Percentiles rank a stretch among this genome's conserved stretches.
Evolutionary conservation across 2,797 vertebrate genomes (phyloP).

Genomic region (Enteromius viviparus): DNA sequence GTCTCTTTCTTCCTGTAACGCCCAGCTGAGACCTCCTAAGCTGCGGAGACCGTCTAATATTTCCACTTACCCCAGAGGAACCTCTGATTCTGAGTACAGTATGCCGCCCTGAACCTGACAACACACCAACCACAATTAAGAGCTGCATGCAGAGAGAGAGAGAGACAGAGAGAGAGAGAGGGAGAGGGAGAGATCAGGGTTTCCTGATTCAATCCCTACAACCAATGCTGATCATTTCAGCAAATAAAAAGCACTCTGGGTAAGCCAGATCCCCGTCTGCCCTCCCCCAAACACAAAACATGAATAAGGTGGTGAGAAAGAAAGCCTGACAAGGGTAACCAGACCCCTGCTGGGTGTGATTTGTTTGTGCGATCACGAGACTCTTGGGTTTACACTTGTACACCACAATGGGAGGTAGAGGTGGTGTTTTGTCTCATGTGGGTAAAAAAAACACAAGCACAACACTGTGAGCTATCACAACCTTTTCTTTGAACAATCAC

Average conservation of each 20-base stretch:
- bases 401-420: conserved; percentile 43
- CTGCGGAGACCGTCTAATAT: conserved; percentile 76
- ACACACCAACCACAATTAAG: conserved; percentile 2
- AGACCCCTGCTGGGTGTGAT: conserved; percentile 40
- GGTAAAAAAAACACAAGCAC: conserved; percentile 63
- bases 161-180: not conserved
- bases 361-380: conserved; percentile 40
- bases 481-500: conserved; percentile 68
- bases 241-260: conserved; percentile 28
- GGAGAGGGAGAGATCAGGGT: not conserved
- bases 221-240: conserved; percentile 13
- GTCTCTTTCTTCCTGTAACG: conserved; percentile 24
- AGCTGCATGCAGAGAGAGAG: not conserved
- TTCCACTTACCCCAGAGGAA: conserved; percentile 78
- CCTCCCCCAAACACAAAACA: conserved; percentile 25
- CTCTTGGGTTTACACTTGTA: conserved; percentile 41
- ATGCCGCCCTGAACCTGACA: conserved; percentile 17
- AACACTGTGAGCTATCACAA: conserved; percentile 70
- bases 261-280: conserved; percentile 1
- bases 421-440: conserved; percentile 65
- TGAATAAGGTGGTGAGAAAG: conserved; percentile 39
- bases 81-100: conserved; percentile 38
- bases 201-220: conserved; percentile 23
- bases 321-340: conserved; percentile 30
- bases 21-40: conserved; percentile 49